Evolutionary conservation across 2,888 invertebrate species (phyloP).

Genomic region (Harpalus rubripes): DNA sequence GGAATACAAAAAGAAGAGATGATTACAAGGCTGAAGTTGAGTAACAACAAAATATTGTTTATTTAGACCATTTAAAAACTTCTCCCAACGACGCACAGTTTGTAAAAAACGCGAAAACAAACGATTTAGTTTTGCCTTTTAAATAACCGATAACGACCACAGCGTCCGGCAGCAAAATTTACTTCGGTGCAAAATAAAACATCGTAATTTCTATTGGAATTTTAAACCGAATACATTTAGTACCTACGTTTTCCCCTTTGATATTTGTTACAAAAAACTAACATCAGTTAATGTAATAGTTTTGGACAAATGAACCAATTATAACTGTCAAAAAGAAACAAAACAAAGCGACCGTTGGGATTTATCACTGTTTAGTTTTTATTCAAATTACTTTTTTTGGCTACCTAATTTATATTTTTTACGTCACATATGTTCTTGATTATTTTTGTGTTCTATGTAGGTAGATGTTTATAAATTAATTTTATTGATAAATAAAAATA

Average conservation of each 20-base stretch:
- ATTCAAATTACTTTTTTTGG: background rate
- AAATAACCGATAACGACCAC: constrained; percentile 5
- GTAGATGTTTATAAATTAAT: too few species aligned
- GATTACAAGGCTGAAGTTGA: too few species aligned
- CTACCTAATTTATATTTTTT: background rate
- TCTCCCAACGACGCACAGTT: too few species aligned
- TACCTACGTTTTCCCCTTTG: background rate
- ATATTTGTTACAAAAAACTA: background rate
- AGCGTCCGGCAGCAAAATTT: background rate
- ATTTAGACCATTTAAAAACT: too few species aligned
- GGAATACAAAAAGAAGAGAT: too few species aligned
- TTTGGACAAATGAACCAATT: constrained; percentile 2
- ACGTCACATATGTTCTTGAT: background rate
- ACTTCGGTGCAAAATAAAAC: background rate
- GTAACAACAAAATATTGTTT: too few species aligned
- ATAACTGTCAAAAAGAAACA: background rate
- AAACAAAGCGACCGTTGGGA: background rate
- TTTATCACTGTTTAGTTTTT: background rate
- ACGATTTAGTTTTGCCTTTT: background rate
- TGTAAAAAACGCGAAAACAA: background rate
- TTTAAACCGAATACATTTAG: background rate
- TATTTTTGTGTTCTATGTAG: too few species aligned
- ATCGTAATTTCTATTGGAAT: background rate
- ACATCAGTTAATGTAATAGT: background rate
- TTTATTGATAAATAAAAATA: too few species aligned